Base-by-base conservation (phyloP, 2,113 vertebrate genomes). In the Pteronura brasiliensis region DNA sequence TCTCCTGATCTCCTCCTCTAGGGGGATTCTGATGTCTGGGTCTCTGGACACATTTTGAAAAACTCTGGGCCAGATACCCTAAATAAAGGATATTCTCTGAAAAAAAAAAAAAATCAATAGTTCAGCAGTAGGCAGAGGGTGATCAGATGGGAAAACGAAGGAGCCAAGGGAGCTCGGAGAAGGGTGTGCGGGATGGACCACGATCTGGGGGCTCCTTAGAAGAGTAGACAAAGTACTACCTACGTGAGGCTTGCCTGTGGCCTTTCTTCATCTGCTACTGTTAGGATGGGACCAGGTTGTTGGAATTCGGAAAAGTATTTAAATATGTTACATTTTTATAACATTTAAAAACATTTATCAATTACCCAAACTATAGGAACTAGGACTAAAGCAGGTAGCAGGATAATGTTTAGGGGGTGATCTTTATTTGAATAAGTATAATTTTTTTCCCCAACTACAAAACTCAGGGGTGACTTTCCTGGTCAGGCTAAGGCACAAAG, bases 311-410 rank as follows among this genome's bases (percentile, higher is more conserved):
- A 52, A 79, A 49, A 55, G 11, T 59, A 31, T 67, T 81, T 81
- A 23, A 88, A 79, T 23, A 59, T 44, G 65, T 31, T 80, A 55
- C 57, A 81, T 93, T 87, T 88, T 94, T 65, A 69, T 86, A 89
- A 76, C 14, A 76, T 47, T 76, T 76, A 47, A 76, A 76, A 47
- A 47, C 14, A 47, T 81, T 42, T 49, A 86, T 67, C 27, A n/a
- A 61, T 31, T 67, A 59, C 36, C n/a, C 23, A 61, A 81, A 86
- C 55, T 80, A 65, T 5, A 89, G 44, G 31, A 85, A 44, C 27
- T 59, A 59, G 81, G 55, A 85, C 17, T 34, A 55, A 77, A 52
- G 79, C 44, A 65, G 7, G 25, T 34, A 89, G 71, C 55, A 39
- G 25, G 31, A 65, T 44, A 85, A 85, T 71, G 63, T 34, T 74